Evolutionary conservation across 2,888 invertebrate species (phyloP).

Genomic region (Uloborus plumipes): DNA sequence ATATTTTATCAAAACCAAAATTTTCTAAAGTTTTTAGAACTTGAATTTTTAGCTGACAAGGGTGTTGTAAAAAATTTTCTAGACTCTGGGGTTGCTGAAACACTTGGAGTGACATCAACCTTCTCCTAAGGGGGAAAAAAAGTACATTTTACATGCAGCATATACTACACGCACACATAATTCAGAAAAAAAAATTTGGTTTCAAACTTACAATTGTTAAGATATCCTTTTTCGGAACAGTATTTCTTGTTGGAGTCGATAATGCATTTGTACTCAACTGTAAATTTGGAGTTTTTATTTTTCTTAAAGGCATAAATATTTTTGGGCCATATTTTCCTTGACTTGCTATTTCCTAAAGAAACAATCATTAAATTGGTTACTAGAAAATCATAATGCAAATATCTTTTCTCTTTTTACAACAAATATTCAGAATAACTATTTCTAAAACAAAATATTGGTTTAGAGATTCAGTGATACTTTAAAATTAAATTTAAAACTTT

Average conservation of each 20-base stretch:
- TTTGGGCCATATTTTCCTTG: neutral
- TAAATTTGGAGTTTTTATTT: neutral
- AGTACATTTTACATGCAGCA: neutral
- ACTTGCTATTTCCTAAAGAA: neutral
- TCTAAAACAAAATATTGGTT: no score
- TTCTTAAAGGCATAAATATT: neutral
- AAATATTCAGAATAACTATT: no score
- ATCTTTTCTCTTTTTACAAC: neutral
- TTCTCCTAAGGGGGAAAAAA: no score
- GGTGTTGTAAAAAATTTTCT: constrained; percentile 45
- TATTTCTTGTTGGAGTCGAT: neutral
- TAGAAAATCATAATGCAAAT: neutral
- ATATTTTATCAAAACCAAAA: neutral
- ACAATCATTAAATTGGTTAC: neutral
- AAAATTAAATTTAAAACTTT: no score
- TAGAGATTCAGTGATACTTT: no score
- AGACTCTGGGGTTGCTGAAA: constrained; percentile 7
- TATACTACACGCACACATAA: neutral
- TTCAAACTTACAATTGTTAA: neutral
- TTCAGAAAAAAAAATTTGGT: neutral
- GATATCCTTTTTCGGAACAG: no score
- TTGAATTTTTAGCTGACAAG: constrained; percentile 10
- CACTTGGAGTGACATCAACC: neutral
- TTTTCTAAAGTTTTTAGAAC: constrained; percentile 16
- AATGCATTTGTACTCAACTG: constrained; percentile 7